phyloP scores from a whole-genome alignment of 2,797 vertebrate genomes.

The Galago senegalensis region DNA sequence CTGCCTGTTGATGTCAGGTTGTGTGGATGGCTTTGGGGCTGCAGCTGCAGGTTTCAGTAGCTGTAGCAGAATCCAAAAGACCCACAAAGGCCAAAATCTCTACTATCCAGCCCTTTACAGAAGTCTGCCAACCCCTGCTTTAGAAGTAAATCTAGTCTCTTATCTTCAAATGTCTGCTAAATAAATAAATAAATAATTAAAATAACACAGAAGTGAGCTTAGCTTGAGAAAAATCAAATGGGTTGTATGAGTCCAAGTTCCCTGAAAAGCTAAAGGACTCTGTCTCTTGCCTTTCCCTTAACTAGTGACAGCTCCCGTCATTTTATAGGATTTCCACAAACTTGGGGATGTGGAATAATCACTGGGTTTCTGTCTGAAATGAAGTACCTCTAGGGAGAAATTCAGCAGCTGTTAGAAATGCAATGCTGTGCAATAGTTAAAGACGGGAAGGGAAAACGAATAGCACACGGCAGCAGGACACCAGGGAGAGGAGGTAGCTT shows the following conservation, averaged over 20 bases:
- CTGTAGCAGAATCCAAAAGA: neutral
- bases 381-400: slow-evolving; percentile 40
- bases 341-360: neutral
- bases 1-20: neutral
- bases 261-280: neutral
- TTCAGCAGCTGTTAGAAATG: slow-evolving; percentile 62
- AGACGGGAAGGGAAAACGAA: slow-evolving; percentile 51
- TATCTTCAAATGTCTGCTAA: neutral
- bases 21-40: neutral
- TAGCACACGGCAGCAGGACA: neutral
- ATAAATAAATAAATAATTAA: neutral
- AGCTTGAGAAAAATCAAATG: neutral
- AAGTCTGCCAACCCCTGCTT: neutral
- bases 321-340: slow-evolving; percentile 48
- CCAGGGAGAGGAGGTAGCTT: neutral
- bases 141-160: slow-evolving; percentile 2
- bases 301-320: neutral
- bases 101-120: neutral
- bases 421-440: slow-evolving; percentile 52
- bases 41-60: neutral
- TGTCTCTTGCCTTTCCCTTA: neutral
- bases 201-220: neutral
- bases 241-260: neutral
- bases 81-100: neutral
- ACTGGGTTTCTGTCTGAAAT: slow-evolving; percentile 40